Conservation (phyloP, 2,797 vertebrate genomes). For the Pangasius macronema region DNA sequence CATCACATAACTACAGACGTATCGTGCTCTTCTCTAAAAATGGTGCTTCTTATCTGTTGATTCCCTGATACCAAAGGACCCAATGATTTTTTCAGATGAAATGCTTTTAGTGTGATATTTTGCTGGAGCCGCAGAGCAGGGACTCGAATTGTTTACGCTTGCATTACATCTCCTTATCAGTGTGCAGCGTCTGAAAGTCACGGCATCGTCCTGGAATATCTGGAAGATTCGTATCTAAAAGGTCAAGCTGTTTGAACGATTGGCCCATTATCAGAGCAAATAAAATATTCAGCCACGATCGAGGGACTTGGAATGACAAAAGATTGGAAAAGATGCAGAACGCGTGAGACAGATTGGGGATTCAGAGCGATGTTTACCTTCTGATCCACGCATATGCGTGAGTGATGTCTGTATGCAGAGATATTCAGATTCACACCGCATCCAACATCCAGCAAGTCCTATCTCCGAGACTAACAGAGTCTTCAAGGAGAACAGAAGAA, state of each 20-base stretch:
- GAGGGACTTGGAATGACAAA: not conserved
- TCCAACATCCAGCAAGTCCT: not conserved
- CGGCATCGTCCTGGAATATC: constrained; percentile 17
- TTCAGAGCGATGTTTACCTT: constrained; percentile 23
- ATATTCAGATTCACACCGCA: not conserved
- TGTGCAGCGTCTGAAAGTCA: constrained; percentile 21
- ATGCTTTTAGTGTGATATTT: not conserved
- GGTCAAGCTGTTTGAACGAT: constrained; percentile 56
- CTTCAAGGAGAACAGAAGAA: not conserved
- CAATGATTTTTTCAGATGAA: not conserved
- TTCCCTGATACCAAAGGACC: not conserved
- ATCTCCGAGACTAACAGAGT: not conserved
- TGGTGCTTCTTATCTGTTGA: not conserved
- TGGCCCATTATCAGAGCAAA: constrained; percentile 46
- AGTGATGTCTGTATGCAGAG: not conserved
- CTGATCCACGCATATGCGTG: not conserved
- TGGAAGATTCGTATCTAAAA: constrained; percentile 53
- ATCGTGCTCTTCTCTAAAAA: not conserved
- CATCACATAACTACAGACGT: not conserved
- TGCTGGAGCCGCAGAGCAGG: not conserved
- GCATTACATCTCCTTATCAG: not conserved
- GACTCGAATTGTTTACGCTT: not conserved
- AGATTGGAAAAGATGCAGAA: constrained; percentile 26
- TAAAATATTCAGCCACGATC: constrained; percentile 45
- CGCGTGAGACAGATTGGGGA: not conserved